phyloP scores from a whole-genome alignment of 1,140 invertebrate genomes.

The Nylanderia fulva region DNA sequence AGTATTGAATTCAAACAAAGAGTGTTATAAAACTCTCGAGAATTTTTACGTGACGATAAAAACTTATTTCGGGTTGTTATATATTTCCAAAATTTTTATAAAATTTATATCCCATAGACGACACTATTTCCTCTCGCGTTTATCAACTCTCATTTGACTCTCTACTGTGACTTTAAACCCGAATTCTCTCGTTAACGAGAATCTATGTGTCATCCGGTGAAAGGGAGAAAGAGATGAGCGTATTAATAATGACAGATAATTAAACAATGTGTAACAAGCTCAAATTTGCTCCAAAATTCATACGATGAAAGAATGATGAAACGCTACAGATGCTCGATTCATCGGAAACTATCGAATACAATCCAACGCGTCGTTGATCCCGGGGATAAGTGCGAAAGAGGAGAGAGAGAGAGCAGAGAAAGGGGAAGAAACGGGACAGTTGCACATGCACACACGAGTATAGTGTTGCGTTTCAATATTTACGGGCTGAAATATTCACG shows the following conservation, averaged over 20 bases:
- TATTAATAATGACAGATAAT: constrained; percentile 28
- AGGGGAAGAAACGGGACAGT: background rate
- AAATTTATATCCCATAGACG: background rate
- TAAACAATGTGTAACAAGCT: constrained; percentile 41
- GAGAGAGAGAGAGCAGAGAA: background rate
- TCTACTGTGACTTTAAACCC: background rate
- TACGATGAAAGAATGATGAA: constrained; percentile 34
- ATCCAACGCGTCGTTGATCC: background rate
- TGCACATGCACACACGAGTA: background rate
- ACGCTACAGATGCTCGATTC: constrained; percentile 27
- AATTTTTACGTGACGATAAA: background rate
- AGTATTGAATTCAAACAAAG: background rate
- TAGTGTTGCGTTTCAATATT: constrained; percentile 55
- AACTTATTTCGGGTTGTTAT: background rate
- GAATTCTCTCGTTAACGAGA: background rate
- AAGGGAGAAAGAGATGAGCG: too few relatives aligned
- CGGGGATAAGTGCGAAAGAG: background rate
- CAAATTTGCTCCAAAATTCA: background rate
- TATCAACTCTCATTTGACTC: background rate
- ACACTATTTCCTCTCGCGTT: background rate
- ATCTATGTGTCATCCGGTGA: background rate
- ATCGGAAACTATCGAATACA: constrained; percentile 44
- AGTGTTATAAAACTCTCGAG: background rate
- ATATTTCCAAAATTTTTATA: background rate
- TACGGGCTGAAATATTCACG: constrained; percentile 62